Evolutionary conservation across 2,888 invertebrate species (phyloP), one percentile per base, ranked within the genome.

Genomic region (Venusia cambrica): DNA sequence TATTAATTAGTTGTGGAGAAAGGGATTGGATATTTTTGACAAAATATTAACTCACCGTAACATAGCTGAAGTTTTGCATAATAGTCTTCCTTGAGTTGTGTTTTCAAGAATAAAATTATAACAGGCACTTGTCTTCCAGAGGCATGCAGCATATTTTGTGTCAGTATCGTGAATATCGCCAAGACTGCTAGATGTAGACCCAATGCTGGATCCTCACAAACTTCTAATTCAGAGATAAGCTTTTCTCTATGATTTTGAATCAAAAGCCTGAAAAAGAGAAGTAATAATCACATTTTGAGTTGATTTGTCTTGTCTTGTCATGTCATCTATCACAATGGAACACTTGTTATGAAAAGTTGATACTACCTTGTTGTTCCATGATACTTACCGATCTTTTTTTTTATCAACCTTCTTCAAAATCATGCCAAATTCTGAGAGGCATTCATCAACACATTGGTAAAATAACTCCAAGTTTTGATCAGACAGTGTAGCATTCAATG

Each of bases 51-150:
- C 79, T 73, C 79, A 97, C 97, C 96, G 87, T 97, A 94, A 74
- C 92, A 95, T 27, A 88, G 80, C 21, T 90, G 89, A 1, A 98
- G 84, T 34, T 89, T 77, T 1, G 87, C 69, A 62, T 89, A 89
- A 36, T 93, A 90, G 3, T 93, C 92, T 10, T 88, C 84, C 40
- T 89, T 90, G 27, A 98, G 73, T 52, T 91, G 90, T 9, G 89
- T 84, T 48, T 92, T 91, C 29, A 98, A 88, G 69, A 91, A 94
- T 1, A 88, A 66, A 22, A 98, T 87, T 49, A 98, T 90, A 7
- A 92, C 88, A 0, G 96, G 92, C 5, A 99, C 96, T 80, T 97
- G 97, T 69, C 96, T 92, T 0, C 99, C 99, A 11, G 98, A 97
- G 5, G 97, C 97, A 74, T 98, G 96, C 11, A 98, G 66, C 87